Conservation (phyloP, 1,140 invertebrate species). For the Bombus haemorrhoidalis region DNA sequence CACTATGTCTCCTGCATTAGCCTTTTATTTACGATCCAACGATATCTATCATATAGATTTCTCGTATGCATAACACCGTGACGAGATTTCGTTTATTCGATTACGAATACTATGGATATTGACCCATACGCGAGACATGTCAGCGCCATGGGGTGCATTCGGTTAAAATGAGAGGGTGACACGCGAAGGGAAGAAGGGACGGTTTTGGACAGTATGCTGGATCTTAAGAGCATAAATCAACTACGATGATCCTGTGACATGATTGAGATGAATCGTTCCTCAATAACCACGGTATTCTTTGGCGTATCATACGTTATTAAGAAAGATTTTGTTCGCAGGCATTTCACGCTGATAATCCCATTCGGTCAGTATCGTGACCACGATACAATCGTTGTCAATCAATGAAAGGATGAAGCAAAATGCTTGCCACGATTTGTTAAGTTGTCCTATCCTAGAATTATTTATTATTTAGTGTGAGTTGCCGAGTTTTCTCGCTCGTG, state of each 20-base stretch:
- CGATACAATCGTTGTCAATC: background rate
- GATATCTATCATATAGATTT: background rate
- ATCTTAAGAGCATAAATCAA: constrained; percentile 17
- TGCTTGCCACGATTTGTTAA: background rate
- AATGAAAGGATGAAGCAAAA: constrained; percentile 1
- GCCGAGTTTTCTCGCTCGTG: background rate
- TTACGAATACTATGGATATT: background rate
- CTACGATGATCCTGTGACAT: background rate
- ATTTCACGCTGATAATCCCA: constrained; percentile 33
- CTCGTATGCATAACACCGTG: background rate
- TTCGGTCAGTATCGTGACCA: background rate
- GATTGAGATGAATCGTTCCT: constrained; percentile 42
- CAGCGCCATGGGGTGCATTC: constrained; percentile 25
- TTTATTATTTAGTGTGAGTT: background rate
- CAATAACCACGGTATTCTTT: constrained; percentile 18
- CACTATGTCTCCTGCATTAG: fast-evolving
- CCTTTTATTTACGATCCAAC: background rate
- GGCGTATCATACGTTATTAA: constrained; percentile 23
- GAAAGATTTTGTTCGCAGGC: constrained; percentile 12
- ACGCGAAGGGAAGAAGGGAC: constrained; percentile 14
- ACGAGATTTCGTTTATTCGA: background rate
- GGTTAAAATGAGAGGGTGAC: background rate
- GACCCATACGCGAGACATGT: constrained; percentile 11
- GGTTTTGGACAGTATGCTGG: background rate
- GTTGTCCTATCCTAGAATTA: background rate